Base-by-base conservation (phyloP, 2,888 invertebrate species). In the Epirrita christyi region DNA sequence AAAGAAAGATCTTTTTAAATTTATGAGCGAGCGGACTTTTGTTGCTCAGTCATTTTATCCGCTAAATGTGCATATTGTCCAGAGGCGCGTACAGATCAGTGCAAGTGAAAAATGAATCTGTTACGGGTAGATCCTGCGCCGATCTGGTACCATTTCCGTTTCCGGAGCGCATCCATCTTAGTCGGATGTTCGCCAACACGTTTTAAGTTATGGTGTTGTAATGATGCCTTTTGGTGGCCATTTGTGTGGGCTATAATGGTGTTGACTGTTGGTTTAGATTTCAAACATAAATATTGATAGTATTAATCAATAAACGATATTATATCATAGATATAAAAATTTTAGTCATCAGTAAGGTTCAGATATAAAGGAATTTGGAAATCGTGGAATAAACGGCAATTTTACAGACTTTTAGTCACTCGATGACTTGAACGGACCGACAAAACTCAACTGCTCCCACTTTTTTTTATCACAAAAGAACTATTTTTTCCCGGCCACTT, bases 151-250 rank as follows among this genome's bases (percentile, higher is more conserved):
- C 88, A 86, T 88, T 87, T 88, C 88, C 88, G 73, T 36, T 83
- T 88, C 85, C 88, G 81, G 67, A 51, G 79, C 21, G 21, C 80
- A 88, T 88, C 86, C 82, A 88, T 88, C 88, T 86, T 78, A 82
- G 83, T 87, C 86, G 83, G 85, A 85, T 78, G 81, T 81, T 70
- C 73, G 70, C 48, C 76, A 83, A 86, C 88, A 85, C 88, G 82
- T 83, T 78, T 84, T 81, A 86, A 87, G 78, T 82, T 73, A 75
- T 78, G 73, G 74, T 69, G 70, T 64, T 59, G 66, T 75, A 78
- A 75, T 79, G 77, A 74, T 73, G 11, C 37, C 59, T 57, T 59
- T 55, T 59, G 40, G 55, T 63, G 48, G 58, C 41, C 51, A 47
- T 32, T 51, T 54, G 37, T 21, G 14, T 14, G 14, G 5, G 14